A percentile compares a stretch with the other conserved stretches of the same genome.
Evolutionary conservation across 2,888 invertebrate genomes (phyloP).

Genomic region (Ashinkailepas kermadecensis): DNA sequence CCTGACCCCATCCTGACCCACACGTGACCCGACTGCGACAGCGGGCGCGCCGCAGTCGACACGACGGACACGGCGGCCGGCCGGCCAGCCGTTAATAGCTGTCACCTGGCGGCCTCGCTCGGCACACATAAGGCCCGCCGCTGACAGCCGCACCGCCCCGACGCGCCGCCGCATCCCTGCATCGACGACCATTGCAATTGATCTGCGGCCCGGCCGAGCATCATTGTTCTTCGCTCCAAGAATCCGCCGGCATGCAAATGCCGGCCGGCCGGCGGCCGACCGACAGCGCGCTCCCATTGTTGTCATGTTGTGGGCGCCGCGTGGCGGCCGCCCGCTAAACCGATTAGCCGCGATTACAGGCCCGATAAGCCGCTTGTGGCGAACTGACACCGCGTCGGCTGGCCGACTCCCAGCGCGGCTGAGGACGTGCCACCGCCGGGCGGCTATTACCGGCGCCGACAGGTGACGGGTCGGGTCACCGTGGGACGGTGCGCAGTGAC

Average conservation of each 20-base stretch:
- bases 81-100: neutral
- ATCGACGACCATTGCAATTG: conserved; percentile 12
- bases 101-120: neutral
- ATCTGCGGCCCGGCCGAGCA: neutral
- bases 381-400: neutral
- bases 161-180: neutral
- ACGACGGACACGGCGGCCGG: neutral
- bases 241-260: neutral
- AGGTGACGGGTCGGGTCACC: too few species aligned
- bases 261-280: neutral
- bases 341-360: conserved; percentile 17
- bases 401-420: neutral
- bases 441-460: neutral
- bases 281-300: neutral
- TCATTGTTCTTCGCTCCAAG: neutral
- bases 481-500: too few species aligned
- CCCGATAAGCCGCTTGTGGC: neutral
- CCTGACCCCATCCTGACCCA: too few species aligned
- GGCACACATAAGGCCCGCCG: neutral
- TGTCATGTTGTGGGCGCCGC: conserved; percentile 6
- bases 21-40: too few species aligned
- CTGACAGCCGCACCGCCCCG: neutral
- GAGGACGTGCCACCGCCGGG: too few species aligned
- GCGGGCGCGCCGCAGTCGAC: too few species aligned
- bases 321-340: conserved; percentile 11